Percentiles rank a stretch among this genome's conserved stretches.
Evolutionary conservation across 2,888 invertebrate genomes (phyloP).

Genomic region (Chamaedrilus cognettii): DNA sequence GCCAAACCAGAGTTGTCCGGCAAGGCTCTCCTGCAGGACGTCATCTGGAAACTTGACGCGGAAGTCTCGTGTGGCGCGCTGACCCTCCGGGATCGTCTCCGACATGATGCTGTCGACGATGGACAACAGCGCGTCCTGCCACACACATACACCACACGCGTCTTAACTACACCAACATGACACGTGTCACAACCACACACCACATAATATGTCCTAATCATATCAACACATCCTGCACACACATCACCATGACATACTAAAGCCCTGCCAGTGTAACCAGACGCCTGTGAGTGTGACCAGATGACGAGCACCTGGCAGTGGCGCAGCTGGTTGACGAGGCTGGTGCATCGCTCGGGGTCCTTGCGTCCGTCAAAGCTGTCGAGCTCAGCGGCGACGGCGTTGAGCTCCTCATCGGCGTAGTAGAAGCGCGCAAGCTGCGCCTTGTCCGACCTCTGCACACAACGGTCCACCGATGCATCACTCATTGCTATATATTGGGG

Average conservation of each 20-base stretch:
- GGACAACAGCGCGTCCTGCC: slow-evolving; percentile 76
- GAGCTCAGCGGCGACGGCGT: slow-evolving; percentile 91
- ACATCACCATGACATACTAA: too few relatives aligned
- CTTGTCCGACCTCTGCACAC: slow-evolving; percentile 67
- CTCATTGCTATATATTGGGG: too few relatives aligned
- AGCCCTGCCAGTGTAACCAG: too few relatives aligned
- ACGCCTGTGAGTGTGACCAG: too few relatives aligned
- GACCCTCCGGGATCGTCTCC: slow-evolving; percentile 79
- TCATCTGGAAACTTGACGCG: slow-evolving; percentile 99
- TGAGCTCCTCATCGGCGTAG: slow-evolving; percentile 96
- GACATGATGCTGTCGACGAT: slow-evolving; percentile 88
- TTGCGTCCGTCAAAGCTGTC: slow-evolving; percentile 99
- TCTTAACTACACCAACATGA: too few relatives aligned
- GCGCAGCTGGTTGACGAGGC: slow-evolving; percentile 90
- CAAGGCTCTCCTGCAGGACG: slow-evolving; percentile 95
- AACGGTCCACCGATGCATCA: too few relatives aligned
- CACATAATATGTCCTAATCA: too few relatives aligned
- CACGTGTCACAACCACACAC: too few relatives aligned
- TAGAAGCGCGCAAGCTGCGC: slow-evolving; percentile 95
- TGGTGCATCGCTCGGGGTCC: slow-evolving; percentile 95
- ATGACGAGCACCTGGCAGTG: slow-evolving; percentile 43
- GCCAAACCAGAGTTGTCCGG: slow-evolving; percentile 99
- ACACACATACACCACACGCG: too few relatives aligned
- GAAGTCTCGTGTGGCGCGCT: slow-evolving; percentile 90
- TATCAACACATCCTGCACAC: too few relatives aligned